These are phyloP conservation scores for Hylia prasina DNA, from an alignment of 2,113 vertebrate genomes.

Conservation along the genomic window DNA sequence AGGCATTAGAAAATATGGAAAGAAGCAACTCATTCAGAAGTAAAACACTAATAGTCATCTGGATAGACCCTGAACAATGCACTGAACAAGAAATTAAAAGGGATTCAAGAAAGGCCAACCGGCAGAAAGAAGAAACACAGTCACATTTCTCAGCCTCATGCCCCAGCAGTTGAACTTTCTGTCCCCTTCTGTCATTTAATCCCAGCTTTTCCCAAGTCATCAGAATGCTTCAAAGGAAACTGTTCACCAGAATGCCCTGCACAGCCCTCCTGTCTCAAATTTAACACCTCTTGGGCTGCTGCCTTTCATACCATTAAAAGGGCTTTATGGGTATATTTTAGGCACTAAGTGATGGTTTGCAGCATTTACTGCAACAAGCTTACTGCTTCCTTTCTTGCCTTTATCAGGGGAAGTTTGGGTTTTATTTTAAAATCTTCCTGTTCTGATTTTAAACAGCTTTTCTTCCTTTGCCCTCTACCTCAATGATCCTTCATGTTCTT, in stretches of 20 bases:
- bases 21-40: neutral
- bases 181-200: conserved; percentile 30
- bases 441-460: neutral
- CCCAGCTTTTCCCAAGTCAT: neutral
- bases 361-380: neutral
- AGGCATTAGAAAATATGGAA: neutral
- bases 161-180: conserved; percentile 10
- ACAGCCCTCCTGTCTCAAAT: neutral
- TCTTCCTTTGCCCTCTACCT: neutral
- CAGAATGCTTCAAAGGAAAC: neutral
- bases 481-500: neutral
- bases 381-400: neutral
- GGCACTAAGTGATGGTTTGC: neutral
- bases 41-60: neutral
- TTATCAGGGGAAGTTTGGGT: neutral
- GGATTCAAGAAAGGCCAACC: neutral
- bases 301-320: neutral
- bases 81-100: neutral
- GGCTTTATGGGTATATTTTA: neutral
- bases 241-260: neutral
- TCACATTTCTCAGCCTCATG: neutral
- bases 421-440: neutral
- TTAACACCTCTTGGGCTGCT: neutral
- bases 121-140: neutral
- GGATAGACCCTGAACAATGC: neutral